These are phyloP conservation scores for Diorhabda sublineata DNA, from an alignment of 1,140 invertebrate genomes.

Conservation along the genomic window DNA sequence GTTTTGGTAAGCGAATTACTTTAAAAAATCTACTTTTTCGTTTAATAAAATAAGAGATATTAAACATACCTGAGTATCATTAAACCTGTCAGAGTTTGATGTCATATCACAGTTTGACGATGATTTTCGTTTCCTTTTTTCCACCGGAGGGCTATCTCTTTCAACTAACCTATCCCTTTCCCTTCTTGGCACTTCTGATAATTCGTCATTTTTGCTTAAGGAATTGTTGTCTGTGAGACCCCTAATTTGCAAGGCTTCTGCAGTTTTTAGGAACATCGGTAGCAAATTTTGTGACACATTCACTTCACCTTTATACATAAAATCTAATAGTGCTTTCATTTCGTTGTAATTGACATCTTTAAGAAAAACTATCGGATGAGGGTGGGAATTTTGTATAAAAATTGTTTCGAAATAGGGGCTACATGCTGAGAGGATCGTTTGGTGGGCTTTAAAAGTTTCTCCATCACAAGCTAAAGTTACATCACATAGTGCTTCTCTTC, in stretches of 20 bases:
- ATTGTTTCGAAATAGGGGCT: conserved; percentile 93
- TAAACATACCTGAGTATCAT: conserved; percentile 59
- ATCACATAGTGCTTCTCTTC: conserved; percentile 83
- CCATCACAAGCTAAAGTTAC: conserved; percentile 91
- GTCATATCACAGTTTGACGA: conserved; percentile 66
- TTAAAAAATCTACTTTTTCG: too few relatives aligned
- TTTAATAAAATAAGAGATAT: too few relatives aligned
- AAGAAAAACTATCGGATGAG: conserved; percentile 88
- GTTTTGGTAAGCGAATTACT: too few relatives aligned
- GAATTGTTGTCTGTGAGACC: conserved; percentile 80
- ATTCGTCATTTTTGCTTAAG: conserved; percentile 51
- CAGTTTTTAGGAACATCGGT: conserved; percentile 85
- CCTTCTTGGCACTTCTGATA: conserved; percentile 35
- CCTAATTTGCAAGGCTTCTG: conserved; percentile 84
- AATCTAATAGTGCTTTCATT: conserved; percentile 82
- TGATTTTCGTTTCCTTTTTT: conserved; percentile 66
- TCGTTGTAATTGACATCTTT: conserved; percentile 84
- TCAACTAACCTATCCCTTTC: conserved; percentile 36
- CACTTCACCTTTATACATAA: conserved; percentile 89
- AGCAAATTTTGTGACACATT: conserved; percentile 83
- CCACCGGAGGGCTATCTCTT: conserved; percentile 47
- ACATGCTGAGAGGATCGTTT: conserved; percentile 89
- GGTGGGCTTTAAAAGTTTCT: conserved; percentile 87
- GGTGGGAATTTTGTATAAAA: conserved; percentile 85
- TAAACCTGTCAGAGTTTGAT: conserved; percentile 62